Base-by-base conservation (phyloP, 2,797 vertebrate species). In the Cynodonichthys magdalenae region DNA sequence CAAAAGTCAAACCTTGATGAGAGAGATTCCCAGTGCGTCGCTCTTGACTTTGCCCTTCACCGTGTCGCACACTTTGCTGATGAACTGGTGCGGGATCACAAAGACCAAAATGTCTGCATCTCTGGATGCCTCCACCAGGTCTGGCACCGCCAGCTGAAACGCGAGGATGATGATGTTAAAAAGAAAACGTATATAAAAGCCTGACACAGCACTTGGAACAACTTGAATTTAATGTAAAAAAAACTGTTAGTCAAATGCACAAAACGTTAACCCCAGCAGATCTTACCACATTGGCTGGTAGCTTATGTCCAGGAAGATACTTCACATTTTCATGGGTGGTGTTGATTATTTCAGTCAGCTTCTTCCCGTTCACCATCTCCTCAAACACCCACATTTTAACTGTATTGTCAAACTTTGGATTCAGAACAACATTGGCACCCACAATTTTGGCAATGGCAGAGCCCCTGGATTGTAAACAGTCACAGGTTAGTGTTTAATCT, bases 311-410 rank as follows among this genome's bases (percentile, higher is more conserved):
- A 0, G 97, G 96, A 53, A 99, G 94, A 87, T 98, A 99, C 80
- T 96, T 98, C 83, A 97, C 92, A 0, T 99, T 99, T 80, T 96
- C 96, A 0, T 98, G 97, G 54, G 96, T 93, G 0, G 90, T 91
- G 91, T 99, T 99, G 89, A 99, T 98, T 80, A 99, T 96, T 63
- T 99, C 97, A 0, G 95, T 96, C 82, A 99, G 94, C 49, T 94
- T 96, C 74, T 89, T 93, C 24, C 95, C 95, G 0, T 92, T 89
- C 50, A 98, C 87, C 39, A 83, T 93, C 92, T 99, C 97, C 88
- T 99, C 95, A 87, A 96, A 96, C 83, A 98, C 97, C 97, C 97
- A 99, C 96, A 99, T 98, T 62, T 87, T 94, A 36, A 99, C 96
- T 1, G 67, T 87, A 28, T 49, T 86, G 90, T 97, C 93, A 63